Percentiles rank a stretch among this genome's conserved stretches.
phyloP scores from a whole-genome alignment of 2,888 invertebrate genomes.

The Erebia aethiops region DNA sequence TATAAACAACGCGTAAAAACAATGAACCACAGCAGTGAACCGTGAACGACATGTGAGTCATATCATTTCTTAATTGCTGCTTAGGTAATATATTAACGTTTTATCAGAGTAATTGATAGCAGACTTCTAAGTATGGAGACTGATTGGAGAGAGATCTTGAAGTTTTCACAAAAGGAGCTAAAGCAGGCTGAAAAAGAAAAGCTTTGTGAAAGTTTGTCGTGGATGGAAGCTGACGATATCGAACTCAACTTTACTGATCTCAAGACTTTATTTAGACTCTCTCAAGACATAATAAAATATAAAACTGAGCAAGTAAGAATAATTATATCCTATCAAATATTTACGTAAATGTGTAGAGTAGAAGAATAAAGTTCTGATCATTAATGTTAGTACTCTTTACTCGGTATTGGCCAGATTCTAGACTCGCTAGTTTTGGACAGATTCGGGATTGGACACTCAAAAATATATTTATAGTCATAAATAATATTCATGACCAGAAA shows the following conservation, averaged over 20 bases:
- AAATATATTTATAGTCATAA: no score
- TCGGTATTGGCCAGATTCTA: no score
- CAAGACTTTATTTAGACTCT: conserved; percentile 81
- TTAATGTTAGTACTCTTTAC: no score
- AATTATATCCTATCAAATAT: not conserved
- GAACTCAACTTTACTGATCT: conserved; percentile 81
- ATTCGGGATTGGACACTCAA: no score
- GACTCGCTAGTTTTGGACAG: no score
- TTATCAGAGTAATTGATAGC: not conserved
- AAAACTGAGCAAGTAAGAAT: conserved; percentile 86
- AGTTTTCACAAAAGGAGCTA: conserved; percentile 79
- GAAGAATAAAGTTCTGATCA: not conserved
- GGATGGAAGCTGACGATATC: conserved; percentile 84
- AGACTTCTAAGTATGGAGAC: conserved; percentile 66
- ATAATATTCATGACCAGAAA: no score
- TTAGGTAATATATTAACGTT: not conserved
- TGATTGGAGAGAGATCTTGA: conserved; percentile 84
- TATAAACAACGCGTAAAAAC: conserved; percentile 18
- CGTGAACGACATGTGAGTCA: no score
- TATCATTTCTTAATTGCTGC: not conserved
- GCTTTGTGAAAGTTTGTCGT: conserved; percentile 83
- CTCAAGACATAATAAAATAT: conserved; percentile 86
- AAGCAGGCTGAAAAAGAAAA: conserved; percentile 85
- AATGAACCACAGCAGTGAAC: not conserved
- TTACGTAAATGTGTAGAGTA: not conserved